Evolutionary conservation across 2,113 vertebrate species (phyloP).

Genomic region (Scolopax mira): DNA sequence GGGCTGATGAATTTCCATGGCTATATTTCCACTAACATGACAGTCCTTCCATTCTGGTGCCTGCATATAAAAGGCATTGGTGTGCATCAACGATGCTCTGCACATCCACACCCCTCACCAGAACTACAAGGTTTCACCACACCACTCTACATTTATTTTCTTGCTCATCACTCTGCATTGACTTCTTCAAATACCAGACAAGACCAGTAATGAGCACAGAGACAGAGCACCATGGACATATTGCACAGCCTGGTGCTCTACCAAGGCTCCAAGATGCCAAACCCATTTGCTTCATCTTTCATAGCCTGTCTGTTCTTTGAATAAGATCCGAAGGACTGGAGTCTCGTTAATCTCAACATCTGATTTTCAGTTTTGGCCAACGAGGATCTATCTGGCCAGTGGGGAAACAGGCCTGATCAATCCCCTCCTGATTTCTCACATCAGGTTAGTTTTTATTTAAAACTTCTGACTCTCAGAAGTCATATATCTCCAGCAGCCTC

Average conservation of each 20-base stretch:
- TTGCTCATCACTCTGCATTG: not conserved
- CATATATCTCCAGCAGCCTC: not conserved
- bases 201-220: not conserved
- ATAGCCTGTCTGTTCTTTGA: not conserved
- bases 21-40: not conserved
- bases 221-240: not conserved
- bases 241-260: not conserved
- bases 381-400: not conserved
- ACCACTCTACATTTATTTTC: not conserved
- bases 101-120: not conserved
- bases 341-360: not conserved
- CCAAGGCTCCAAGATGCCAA: not conserved
- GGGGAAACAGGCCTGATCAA: not conserved
- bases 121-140: not conserved
- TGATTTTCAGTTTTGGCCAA: not conserved
- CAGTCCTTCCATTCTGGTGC: not conserved
- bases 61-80: not conserved
- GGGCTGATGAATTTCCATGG: not conserved
- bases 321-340: not conserved
- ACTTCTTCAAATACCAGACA: not conserved
- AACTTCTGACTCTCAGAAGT: not conserved
- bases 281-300: rapidly evolving
- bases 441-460: not conserved
- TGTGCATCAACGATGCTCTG: not conserved
- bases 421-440: not conserved